Evolutionary conservation across 2,797 vertebrate genomes (phyloP).

Genomic region (Melanotaenia nigrans): DNA sequence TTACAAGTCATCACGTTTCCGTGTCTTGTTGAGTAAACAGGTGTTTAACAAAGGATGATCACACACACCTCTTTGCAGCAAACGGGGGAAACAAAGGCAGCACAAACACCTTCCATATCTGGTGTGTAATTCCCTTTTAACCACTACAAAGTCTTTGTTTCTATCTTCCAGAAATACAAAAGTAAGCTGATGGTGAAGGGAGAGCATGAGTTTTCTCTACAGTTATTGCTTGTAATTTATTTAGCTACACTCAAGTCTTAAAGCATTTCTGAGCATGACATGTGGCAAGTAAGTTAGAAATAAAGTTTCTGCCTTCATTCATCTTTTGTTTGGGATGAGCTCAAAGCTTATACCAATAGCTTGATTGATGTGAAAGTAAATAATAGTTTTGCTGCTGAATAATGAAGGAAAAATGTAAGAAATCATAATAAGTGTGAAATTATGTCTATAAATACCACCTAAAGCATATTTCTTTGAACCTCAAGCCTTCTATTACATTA

Average conservation of each 20-base stretch:
- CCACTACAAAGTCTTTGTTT: slow-evolving; percentile 5
- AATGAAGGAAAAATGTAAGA: neutral
- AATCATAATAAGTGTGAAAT: neutral
- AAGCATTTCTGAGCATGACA: neutral
- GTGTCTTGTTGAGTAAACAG: slow-evolving; percentile 73
- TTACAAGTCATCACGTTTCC: slow-evolving; percentile 69
- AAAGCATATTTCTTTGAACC: neutral
- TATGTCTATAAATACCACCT: neutral
- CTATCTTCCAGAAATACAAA: neutral
- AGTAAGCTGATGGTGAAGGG: slow-evolving; percentile 6
- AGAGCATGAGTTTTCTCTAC: neutral
- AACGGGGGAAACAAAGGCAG: neutral
- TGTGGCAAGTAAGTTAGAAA: too few species aligned
- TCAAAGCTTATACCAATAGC: neutral
- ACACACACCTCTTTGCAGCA: slow-evolving; percentile 21
- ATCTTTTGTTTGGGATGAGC: too few species aligned
- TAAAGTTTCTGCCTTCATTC: too few species aligned
- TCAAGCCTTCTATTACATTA: neutral
- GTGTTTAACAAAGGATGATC: slow-evolving; percentile 68
- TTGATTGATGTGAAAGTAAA: neutral
- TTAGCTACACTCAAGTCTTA: neutral
- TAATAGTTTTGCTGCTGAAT: neutral
- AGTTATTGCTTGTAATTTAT: neutral
- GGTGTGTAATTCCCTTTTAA: slow-evolving; percentile 29
- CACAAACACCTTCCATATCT: slow-evolving; percentile 12